phyloP scores from a whole-genome alignment of 2,113 vertebrate species.

The Cettia cetti region DNA sequence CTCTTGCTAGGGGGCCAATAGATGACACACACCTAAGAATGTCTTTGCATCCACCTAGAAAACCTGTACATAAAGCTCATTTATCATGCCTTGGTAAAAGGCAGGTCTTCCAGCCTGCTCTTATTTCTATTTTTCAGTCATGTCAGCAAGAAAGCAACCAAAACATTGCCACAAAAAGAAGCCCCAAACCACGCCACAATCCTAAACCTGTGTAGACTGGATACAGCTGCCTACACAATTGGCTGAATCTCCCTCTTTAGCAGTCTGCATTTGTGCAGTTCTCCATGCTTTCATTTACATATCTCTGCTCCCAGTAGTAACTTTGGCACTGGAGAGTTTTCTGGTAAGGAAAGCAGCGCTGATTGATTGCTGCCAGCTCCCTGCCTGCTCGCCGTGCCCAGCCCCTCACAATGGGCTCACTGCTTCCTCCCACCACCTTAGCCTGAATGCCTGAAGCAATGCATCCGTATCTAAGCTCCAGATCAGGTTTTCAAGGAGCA shows the following conservation, averaged over 20 bases:
- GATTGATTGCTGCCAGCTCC: background rate
- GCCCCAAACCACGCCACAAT: background rate
- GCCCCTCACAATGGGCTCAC: background rate
- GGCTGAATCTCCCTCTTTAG: background rate
- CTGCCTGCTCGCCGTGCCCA: background rate
- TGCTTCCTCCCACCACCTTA: constrained; percentile 17
- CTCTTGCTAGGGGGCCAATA: background rate
- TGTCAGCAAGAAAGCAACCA: background rate
- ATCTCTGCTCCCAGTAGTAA: background rate
- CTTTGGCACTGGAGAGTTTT: background rate
- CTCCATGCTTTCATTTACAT: background rate
- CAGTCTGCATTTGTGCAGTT: background rate
- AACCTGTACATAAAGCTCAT: background rate
- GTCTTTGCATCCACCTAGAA: background rate
- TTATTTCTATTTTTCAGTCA: background rate
- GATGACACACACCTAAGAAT: background rate
- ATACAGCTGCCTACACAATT: background rate
- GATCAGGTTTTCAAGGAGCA: constrained; percentile 36
- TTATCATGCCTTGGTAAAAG: background rate
- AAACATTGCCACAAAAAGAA: background rate
- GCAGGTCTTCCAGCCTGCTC: background rate
- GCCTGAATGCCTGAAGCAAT: constrained; percentile 27
- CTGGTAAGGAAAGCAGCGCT: background rate
- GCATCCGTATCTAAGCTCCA: background rate
- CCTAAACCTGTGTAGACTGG: background rate